These are phyloP conservation scores for Lasioglossum marginatum DNA, from an alignment of 2,888 invertebrate species.

Conservation along the genomic window DNA sequence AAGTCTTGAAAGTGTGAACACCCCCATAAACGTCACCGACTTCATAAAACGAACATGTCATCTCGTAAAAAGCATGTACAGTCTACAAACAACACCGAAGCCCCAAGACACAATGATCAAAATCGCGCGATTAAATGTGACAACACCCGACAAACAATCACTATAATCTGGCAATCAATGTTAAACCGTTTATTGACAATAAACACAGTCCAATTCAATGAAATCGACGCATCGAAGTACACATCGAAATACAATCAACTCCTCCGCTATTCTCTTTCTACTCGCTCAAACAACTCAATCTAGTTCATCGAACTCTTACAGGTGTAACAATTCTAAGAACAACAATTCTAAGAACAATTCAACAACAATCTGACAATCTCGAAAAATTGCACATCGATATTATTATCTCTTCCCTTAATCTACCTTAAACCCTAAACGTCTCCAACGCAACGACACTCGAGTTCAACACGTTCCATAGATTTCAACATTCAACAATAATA, in stretches of 20 bases:
- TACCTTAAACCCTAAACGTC: not conserved
- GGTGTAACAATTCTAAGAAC: not conserved
- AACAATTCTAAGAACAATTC: not conserved
- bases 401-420: not conserved
- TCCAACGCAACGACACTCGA: not conserved
- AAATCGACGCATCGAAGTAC: not conserved
- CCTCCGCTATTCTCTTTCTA: not conserved
- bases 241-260: not conserved
- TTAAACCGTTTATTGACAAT: conserved; percentile 35
- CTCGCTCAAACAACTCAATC: not conserved
- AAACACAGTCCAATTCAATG: conserved; percentile 18
- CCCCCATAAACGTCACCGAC: not conserved
- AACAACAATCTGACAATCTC: not conserved
- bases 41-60: not conserved
- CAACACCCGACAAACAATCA: conserved; percentile 25
- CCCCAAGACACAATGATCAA: not conserved
- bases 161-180: conserved; percentile 11
- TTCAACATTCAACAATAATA: not conserved
- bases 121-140: not conserved
- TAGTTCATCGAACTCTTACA: not conserved
- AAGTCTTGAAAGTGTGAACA: not conserved
- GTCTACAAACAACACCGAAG: not conserved
- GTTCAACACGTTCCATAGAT: not conserved
- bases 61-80: not conserved
- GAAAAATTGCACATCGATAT: not conserved